phyloP scores from a whole-genome alignment of 2,888 invertebrate genomes.

The Brenthis daphne region DNA sequence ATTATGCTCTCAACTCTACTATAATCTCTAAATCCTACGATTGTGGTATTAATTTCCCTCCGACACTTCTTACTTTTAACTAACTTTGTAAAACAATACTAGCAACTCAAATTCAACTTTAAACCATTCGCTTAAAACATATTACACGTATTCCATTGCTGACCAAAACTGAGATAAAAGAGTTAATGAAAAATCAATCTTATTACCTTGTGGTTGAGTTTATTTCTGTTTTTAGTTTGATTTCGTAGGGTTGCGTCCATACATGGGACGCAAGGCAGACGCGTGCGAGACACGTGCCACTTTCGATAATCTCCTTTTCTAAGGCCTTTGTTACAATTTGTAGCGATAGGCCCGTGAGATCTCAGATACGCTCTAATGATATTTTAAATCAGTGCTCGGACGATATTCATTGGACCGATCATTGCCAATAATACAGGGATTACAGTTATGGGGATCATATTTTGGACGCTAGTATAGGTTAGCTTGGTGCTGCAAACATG shows the following conservation, averaged over 20 bases:
- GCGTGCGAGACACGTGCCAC: conserved; percentile 75
- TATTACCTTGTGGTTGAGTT: conserved; percentile 26
- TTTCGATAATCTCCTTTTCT: conserved; percentile 78
- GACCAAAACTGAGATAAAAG: conserved; percentile 41
- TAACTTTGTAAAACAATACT: conserved; percentile 50
- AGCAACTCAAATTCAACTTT: conserved; percentile 45
- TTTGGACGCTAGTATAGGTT: conserved; percentile 18
- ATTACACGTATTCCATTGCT: conserved; percentile 45
- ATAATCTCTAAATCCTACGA: conserved; percentile 78
- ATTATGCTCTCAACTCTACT: conserved; percentile 75
- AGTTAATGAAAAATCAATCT: conserved; percentile 26
- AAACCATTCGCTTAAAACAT: conserved; percentile 42
- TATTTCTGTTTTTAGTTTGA: conserved; percentile 22
- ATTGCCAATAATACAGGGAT: conserved; percentile 31
- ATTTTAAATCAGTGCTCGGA: conserved; percentile 76
- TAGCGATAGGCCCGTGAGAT: conserved; percentile 72
- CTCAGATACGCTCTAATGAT: conserved; percentile 78
- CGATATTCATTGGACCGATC: conserved; percentile 39
- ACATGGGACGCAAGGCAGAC: conserved; percentile 68
- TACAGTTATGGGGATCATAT: conserved; percentile 21
- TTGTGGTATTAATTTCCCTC: conserved; percentile 82
- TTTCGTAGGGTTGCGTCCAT: conserved; percentile 60
- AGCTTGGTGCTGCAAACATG: neutral
- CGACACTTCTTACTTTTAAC: conserved; percentile 76
- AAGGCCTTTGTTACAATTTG: conserved; percentile 80